Conservation (phyloP, 2,113 vertebrate species). For the Aphyosemion australe region DNA sequence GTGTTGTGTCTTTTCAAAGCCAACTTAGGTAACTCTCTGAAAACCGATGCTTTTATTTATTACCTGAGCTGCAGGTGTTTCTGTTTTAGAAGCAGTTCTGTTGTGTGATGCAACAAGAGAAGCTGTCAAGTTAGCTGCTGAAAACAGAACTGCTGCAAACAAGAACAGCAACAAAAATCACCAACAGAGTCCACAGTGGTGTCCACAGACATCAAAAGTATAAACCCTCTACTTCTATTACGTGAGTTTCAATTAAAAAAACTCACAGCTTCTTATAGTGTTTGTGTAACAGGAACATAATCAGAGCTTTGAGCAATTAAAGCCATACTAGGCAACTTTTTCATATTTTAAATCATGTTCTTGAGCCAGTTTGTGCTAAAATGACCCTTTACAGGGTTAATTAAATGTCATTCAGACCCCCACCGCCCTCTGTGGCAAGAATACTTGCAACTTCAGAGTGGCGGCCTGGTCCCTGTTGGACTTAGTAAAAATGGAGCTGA, state of each 20-base stretch:
- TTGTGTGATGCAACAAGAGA: constrained; percentile 6
- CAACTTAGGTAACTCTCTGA: not conserved
- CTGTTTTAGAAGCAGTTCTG: not conserved
- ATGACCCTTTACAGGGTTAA: too few species aligned
- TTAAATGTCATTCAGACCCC: too few species aligned
- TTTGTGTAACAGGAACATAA: not conserved
- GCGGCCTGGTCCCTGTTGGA: too few species aligned
- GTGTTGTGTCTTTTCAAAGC: not conserved
- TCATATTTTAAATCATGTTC: too few species aligned
- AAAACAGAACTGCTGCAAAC: constrained; percentile 1
- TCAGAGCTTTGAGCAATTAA: not conserved
- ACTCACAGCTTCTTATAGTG: constrained; percentile 1
- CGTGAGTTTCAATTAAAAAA: not conserved
- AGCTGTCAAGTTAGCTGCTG: constrained; percentile 7
- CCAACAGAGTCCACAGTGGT: not conserved
- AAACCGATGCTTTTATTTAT: not conserved
- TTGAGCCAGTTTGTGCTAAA: too few species aligned
- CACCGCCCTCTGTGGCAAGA: too few species aligned
- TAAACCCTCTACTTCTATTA: not conserved
- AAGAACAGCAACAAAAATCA: constrained; percentile 1
- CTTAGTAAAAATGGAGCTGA: too few species aligned
- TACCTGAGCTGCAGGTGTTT: not conserved
- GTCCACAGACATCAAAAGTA: not conserved
- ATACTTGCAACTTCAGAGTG: too few species aligned
- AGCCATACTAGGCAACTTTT: too few species aligned